Evolutionary conservation across 2,113 vertebrate species (phyloP), one percentile per base, ranked within the genome.

Genomic region (Pseudorectes ferrugineus): DNA sequence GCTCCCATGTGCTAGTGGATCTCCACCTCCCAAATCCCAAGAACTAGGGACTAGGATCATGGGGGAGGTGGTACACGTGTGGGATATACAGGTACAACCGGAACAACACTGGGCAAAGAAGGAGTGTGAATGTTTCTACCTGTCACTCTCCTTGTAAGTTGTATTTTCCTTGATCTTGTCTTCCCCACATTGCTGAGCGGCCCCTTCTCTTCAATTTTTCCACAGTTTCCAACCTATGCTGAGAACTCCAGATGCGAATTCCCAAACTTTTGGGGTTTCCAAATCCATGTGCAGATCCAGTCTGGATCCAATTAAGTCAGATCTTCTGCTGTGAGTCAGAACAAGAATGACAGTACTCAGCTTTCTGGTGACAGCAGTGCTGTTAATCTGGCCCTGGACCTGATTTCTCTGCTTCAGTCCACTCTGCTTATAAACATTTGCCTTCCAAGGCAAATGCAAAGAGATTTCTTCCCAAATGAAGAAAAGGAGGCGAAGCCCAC

Each of bases 41-140:
- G 21, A 18, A 48, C 7, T 2, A 33, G 40, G 42, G n/a, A 61
- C 11, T 28, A 54, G 36, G 72, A 59, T 83, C 40, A 68, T 0
- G 0, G 14, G 28, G 0, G 0, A 74, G 14, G 21, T 5, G 57
- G 23, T 38, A 45, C 4, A 11, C 0, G 0, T 22, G 42, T 42
- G 57, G 59, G 59, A 81, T 43, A 52, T 5, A 45, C 4, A 67
- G 5, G 31, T 57, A 25, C 18, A 65, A 36, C 25, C 52, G 20
- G 62, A 91, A 61, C 9, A 88, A 20, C 31, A 23, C 2, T 10
- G 19, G 4, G 1, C 24, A 85, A n/a, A 17, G 21, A 21, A 82
- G 29, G 9, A 20, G 9, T 14, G 45, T 24, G 61, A 65, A 51
- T 21, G 36, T 54, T 89, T 85, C 61, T 29, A 62, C 59, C 23